Conservation (phyloP, 30 jellyfish, hydroid and myxozoan genomes). For the Catostylus mosaicus region DNA sequence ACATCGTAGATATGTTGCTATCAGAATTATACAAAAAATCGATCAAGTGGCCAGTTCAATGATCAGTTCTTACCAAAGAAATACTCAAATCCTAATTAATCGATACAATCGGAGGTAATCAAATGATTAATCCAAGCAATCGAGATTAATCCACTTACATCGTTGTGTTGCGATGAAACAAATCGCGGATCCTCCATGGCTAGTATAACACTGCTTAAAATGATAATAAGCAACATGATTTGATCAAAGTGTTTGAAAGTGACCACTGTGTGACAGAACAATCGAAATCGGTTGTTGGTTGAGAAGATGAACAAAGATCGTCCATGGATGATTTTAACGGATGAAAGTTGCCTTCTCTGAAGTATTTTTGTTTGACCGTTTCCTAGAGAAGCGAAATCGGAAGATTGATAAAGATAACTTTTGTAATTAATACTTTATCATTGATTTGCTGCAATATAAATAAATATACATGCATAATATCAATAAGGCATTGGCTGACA, state of each 20-base stretch:
- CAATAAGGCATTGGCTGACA: no score
- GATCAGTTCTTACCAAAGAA: no score
- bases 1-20: no score
- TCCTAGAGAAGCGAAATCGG: neutral
- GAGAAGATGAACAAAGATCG: conserved; percentile 81
- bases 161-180: conserved; percentile 45
- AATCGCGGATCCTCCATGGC: conserved; percentile 91
- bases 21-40: no score
- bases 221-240: conserved; percentile 81
- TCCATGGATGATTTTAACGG: conserved; percentile 76
- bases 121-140: neutral
- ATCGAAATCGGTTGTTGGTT: conserved; percentile 81
- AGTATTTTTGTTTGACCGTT: conserved; percentile 47
- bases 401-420: neutral
- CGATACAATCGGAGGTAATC: neutral
- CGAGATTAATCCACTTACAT: conserved; percentile 35
- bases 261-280: conserved; percentile 78
- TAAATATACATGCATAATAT: no score
- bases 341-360: conserved; percentile 74
- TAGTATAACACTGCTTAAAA: conserved; percentile 77
- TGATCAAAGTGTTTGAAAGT: conserved; percentile 87
- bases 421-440: no score
- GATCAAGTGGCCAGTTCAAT: no score
- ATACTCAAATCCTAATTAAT: no score
- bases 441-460: neutral